phyloP scores from a whole-genome alignment of 1,140 invertebrate genomes.

The Acromyrmex charruanus region DNA sequence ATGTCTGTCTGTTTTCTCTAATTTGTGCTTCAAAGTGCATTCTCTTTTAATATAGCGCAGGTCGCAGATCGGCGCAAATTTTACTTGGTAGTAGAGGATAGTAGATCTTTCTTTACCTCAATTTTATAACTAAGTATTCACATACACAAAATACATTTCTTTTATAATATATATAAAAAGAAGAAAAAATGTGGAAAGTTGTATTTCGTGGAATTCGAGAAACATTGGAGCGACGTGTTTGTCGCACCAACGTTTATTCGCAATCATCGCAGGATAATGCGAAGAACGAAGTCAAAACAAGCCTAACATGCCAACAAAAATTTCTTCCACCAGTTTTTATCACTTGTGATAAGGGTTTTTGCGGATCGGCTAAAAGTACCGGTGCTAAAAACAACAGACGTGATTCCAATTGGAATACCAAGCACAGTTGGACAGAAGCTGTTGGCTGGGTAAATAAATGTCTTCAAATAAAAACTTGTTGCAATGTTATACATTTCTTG shows the following conservation, averaged over 20 bases:
- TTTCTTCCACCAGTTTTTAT: constrained; percentile 65
- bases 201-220: constrained; percentile 80
- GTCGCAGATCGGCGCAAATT: neutral
- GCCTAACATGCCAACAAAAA: constrained; percentile 68
- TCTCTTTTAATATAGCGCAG: neutral
- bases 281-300: constrained; percentile 74
- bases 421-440: constrained; percentile 79
- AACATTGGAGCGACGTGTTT: constrained; percentile 78
- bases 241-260: constrained; percentile 81
- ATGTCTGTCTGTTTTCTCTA: neutral
- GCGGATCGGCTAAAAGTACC: constrained; percentile 63
- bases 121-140: neutral
- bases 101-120: neutral
- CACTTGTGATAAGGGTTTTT: constrained; percentile 68
- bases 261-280: constrained; percentile 75
- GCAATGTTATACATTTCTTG: neutral
- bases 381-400: constrained; percentile 73
- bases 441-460: constrained; percentile 80
- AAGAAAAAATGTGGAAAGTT: constrained; percentile 81
- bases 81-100: no score
- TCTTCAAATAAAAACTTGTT: neutral
- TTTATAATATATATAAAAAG: neutral
- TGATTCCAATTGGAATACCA: constrained; percentile 76
- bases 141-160: neutral
- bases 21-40: no score